Evolutionary conservation across 2,113 vertebrate genomes (phyloP), one percentile per base, ranked within the genome.

Genomic region (Aythya baeri): DNA sequence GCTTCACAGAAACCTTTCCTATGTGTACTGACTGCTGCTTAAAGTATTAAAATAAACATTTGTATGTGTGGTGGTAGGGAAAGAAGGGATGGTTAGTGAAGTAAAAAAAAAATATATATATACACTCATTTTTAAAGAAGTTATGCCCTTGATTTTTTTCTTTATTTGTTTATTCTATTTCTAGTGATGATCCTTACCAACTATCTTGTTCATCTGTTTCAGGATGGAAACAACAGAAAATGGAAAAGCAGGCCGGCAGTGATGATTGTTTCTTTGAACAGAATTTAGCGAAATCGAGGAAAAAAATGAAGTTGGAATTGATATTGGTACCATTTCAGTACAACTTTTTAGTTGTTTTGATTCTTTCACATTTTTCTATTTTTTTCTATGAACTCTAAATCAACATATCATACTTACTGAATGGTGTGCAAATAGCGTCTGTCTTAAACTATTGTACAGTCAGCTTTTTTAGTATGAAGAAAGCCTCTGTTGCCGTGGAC

Each of bases 171-270:
- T 21, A 6, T 36, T 26, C 1, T 70, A 27, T 50, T 77, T 58
- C 13, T 54, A 71, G 0, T 70, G 57, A 5, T 13, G 36, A 73
- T 9, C 17, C 52, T 94, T 82, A 88, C 46, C 13, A 44, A 7
- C 46, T 66, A 32, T 49, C 83, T 62, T 70, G 38, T 88, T 81
- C 49, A 52, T 81, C 50, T 55, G 52, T 98, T 96, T 88, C 97
- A 99, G 99, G 94, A 98, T 99, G 98, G 99, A 99, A 86, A 96
- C 98, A 6, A 97, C 99, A 6, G 99, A 99, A 97, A 99, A 99
- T 61, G 99, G 99, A 81, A 99, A 99, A 97, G 85, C 98, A 50
- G 98, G 99, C 95, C 99, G 99, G 96, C 99, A 99, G 96, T 99
- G 96, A 98, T 43, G 85, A 78, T 62, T 65, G 34, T 63, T 91